These are phyloP conservation scores for Diloba caeruleocephala DNA, from an alignment of 2,888 invertebrate species.

Conservation along the genomic window DNA sequence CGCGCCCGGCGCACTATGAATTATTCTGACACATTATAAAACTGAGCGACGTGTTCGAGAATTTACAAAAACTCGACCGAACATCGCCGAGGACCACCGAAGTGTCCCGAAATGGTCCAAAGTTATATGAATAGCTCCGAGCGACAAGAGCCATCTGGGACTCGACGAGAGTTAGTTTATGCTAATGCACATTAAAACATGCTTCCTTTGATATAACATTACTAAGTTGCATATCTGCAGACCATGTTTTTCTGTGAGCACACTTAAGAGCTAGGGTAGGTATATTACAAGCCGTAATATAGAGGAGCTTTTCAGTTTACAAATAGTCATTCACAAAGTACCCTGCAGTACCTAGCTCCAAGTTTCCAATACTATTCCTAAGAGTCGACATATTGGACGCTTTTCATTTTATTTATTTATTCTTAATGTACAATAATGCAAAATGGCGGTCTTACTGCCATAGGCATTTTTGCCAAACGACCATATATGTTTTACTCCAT, in stretches of 20 bases:
- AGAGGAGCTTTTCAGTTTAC: not conserved
- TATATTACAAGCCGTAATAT: too few relatives aligned
- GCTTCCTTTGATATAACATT: constrained; percentile 15
- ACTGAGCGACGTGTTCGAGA: constrained; percentile 53
- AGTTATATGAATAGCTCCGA: too few relatives aligned
- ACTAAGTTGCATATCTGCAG: not conserved
- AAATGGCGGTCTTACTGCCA: too few relatives aligned
- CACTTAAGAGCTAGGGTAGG: too few relatives aligned
- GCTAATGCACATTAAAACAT: constrained; percentile 30
- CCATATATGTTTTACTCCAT: too few relatives aligned
- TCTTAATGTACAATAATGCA: too few relatives aligned
- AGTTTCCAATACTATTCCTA: constrained; percentile 8
- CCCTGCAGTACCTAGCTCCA: not conserved
- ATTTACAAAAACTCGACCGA: constrained; percentile 45
- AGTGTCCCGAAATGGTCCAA: constrained; percentile 4
- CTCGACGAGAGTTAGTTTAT: constrained; percentile 19
- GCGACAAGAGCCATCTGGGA: constrained; percentile 4
- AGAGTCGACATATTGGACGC: not conserved
- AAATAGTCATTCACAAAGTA: not conserved
- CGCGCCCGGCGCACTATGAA: constrained; percentile 60
- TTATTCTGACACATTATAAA: constrained; percentile 67
- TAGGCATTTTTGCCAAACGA: too few relatives aligned
- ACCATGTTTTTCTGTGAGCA: not conserved
- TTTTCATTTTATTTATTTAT: too few relatives aligned
- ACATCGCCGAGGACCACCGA: constrained; percentile 28